Conservation (phyloP, 2,113 vertebrate genomes). For the Sinocyclocheilus anshuiensis region DNA sequence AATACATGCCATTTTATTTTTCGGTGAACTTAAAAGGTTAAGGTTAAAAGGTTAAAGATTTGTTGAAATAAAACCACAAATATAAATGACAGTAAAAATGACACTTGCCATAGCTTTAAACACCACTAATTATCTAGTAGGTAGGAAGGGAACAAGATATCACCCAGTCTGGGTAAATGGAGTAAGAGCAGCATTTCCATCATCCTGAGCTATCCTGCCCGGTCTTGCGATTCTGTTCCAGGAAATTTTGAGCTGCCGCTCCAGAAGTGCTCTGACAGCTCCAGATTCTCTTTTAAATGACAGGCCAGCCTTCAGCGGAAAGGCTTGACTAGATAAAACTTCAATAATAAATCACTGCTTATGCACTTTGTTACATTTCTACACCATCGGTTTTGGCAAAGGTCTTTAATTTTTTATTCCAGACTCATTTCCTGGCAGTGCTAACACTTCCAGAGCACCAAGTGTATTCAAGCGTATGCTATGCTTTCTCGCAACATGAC, state of each 20-base stretch:
- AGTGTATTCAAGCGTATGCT: conserved; percentile 12
- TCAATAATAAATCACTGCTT: conserved; percentile 23
- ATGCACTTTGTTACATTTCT: conserved; percentile 35
- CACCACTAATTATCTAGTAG: not conserved
- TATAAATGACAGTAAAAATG: too few species aligned
- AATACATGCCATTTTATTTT: too few species aligned
- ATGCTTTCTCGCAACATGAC: conserved; percentile 10
- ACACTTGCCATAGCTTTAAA: not conserved
- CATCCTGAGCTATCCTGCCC: conserved; percentile 41
- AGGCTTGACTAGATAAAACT: not conserved
- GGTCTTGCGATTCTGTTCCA: conserved; percentile 48
- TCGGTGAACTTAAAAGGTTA: too few species aligned
- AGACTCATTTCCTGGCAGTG: conserved; percentile 5
- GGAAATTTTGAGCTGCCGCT: conserved; percentile 48
- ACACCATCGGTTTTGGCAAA: conserved; percentile 30
- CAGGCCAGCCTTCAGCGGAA: not conserved
- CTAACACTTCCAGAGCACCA: conserved; percentile 10
- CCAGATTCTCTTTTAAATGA: not conserved
- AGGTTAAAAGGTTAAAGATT: too few species aligned
- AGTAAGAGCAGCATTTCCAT: not conserved
- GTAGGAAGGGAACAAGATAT: not conserved
- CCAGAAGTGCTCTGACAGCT: conserved; percentile 25
- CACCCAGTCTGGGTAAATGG: not conserved
- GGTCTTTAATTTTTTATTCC: conserved; percentile 33
- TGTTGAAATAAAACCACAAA: too few species aligned